These are phyloP conservation scores for Acrobasis consociella DNA, from an alignment of 2,888 invertebrate genomes.

Conservation along the genomic window DNA sequence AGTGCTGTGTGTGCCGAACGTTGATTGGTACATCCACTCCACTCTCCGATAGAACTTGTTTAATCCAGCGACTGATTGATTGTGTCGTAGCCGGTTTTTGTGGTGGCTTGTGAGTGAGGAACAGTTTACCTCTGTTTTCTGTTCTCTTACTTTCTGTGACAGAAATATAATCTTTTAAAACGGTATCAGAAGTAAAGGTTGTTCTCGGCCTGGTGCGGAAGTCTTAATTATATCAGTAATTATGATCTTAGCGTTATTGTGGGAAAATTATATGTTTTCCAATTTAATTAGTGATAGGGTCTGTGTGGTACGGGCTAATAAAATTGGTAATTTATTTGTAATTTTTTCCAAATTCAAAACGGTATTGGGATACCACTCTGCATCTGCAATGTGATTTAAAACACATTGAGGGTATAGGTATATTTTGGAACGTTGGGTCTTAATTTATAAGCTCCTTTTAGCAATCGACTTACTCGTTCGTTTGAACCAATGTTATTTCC, in stretches of 20 bases:
- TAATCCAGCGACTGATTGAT: not conserved
- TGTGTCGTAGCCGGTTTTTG: not conserved
- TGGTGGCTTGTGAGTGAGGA: not conserved
- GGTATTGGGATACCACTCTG: constrained; percentile 22
- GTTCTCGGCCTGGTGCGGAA: constrained; percentile 2
- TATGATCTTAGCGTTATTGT: not conserved
- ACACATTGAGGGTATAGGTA: constrained; percentile 15
- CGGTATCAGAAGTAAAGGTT: not conserved
- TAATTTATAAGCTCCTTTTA: constrained; percentile 21
- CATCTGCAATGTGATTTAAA: constrained; percentile 11
- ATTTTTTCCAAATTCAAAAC: constrained; percentile 15
- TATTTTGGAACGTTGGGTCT: constrained; percentile 24
- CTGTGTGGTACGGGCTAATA: constrained; percentile 21
- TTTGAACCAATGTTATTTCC: constrained; percentile 17
- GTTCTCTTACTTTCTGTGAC: not conserved
- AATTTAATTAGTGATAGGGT: constrained; percentile 9
- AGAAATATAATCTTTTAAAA: constrained; percentile 7
- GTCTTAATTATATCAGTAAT: constrained; percentile 3
- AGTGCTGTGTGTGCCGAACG: too few species aligned
- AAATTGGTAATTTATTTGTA: constrained; percentile 21
- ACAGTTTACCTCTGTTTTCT: not conserved
- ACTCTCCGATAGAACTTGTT: too few species aligned
- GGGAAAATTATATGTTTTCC: not conserved
- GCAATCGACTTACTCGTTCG: constrained; percentile 22
- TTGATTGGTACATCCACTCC: too few species aligned